Conservation (phyloP, 1,140 invertebrate genomes). For the Penaeus japonicus region DNA sequence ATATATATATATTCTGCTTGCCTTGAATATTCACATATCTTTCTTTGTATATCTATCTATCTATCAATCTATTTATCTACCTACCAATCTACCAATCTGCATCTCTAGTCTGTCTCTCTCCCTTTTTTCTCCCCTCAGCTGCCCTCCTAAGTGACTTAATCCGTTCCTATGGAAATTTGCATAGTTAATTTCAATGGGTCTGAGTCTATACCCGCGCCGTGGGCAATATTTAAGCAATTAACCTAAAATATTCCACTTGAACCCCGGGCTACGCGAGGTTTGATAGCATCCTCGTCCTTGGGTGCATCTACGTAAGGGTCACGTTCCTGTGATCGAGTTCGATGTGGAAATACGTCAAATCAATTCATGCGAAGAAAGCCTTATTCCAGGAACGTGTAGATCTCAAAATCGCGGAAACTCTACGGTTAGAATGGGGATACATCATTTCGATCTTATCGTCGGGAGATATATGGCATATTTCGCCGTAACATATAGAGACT, state of each 20-base stretch:
- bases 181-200: conserved; percentile 49
- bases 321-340: neutral
- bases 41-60: too few relatives aligned
- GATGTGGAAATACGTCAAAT: neutral
- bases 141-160: conserved; percentile 31
- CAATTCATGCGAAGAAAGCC: too few relatives aligned
- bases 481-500: too few relatives aligned
- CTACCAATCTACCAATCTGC: too few relatives aligned
- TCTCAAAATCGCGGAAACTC: too few relatives aligned
- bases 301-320: neutral
- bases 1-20: too few relatives aligned
- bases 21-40: too few relatives aligned
- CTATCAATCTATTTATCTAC: too few relatives aligned
- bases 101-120: neutral
- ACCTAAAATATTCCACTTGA: conserved; percentile 37
- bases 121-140: neutral
- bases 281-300: neutral
- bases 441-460: too few relatives aligned
- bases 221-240: conserved; percentile 49
- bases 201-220: conserved; percentile 1
- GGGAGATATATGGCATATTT: too few relatives aligned
- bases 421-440: too few relatives aligned
- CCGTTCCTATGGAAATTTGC: conserved; percentile 28
- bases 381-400: too few relatives aligned
- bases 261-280: neutral